Conservation (phyloP, 2,888 invertebrate species). For the Trachelus troglodyta region DNA sequence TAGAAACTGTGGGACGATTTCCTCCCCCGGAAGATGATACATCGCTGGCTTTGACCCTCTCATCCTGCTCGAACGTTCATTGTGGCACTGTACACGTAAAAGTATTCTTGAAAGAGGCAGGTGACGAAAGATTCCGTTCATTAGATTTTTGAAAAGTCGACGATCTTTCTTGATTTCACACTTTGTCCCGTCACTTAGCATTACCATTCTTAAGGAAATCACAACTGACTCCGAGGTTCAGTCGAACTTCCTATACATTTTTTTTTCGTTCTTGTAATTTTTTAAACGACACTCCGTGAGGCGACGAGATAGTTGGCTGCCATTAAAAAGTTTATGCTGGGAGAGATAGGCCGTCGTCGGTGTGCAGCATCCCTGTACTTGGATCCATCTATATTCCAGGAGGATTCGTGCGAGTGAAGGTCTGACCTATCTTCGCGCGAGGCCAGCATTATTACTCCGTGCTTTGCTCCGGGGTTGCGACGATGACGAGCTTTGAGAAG, state of each 20-base stretch:
- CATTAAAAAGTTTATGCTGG: constrained; percentile 47
- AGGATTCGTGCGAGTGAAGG: not conserved
- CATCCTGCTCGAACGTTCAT: not conserved
- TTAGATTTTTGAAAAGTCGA: not conserved
- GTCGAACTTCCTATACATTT: not conserved
- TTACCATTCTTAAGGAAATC: not conserved
- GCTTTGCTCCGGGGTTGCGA: not conserved
- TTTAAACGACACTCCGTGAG: not conserved
- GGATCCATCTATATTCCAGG: not conserved
- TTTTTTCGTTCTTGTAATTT: not conserved
- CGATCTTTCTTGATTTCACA: not conserved
- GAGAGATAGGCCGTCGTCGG: constrained; percentile 16
- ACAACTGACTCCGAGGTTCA: too few relatives aligned
- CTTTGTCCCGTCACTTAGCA: not conserved
- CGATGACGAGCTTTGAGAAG: not conserved
- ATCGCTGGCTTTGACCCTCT: not conserved
- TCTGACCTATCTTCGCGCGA: not conserved
- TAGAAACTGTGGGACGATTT: not conserved
- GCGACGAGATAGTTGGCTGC: constrained; percentile 4
- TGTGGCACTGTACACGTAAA: not conserved
- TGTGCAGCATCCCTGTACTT: not conserved
- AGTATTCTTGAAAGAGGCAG: not conserved
- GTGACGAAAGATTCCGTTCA: not conserved
- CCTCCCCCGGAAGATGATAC: not conserved
- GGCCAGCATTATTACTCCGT: not conserved